Conservation (phyloP, 2,113 vertebrate genomes). For the Anthoscopus minutus region DNA sequence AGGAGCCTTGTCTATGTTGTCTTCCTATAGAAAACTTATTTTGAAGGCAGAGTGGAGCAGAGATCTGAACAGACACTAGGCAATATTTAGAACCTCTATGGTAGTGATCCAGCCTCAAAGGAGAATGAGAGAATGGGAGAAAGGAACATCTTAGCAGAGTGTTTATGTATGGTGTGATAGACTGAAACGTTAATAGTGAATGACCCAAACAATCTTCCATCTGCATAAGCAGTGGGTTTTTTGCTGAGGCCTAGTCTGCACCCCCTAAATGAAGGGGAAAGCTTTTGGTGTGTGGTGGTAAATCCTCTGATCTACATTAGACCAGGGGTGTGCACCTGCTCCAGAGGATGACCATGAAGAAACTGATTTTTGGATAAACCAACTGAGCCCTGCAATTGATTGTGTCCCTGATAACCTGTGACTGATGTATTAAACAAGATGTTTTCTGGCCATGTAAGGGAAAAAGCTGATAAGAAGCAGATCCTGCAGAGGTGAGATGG, state of each 20-base stretch:
- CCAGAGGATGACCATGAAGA: background rate
- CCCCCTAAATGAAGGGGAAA: background rate
- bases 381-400: background rate
- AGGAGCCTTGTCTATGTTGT: background rate
- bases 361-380: background rate
- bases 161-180: background rate
- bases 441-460: background rate
- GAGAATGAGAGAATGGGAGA: background rate
- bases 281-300: background rate
- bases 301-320: background rate
- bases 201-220: background rate
- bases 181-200: background rate
- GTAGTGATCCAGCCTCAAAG: background rate
- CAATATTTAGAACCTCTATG: background rate
- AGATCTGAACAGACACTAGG: background rate
- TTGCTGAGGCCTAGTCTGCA: background rate
- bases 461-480: background rate
- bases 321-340: background rate
- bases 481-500: background rate
- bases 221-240: background rate
- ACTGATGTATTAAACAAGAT: background rate
- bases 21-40: background rate
- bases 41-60: background rate
- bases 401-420: background rate
- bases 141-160: background rate